Base-by-base conservation (phyloP, 2,888 invertebrate species). In the Ommatoiulus sabulosus region DNA sequence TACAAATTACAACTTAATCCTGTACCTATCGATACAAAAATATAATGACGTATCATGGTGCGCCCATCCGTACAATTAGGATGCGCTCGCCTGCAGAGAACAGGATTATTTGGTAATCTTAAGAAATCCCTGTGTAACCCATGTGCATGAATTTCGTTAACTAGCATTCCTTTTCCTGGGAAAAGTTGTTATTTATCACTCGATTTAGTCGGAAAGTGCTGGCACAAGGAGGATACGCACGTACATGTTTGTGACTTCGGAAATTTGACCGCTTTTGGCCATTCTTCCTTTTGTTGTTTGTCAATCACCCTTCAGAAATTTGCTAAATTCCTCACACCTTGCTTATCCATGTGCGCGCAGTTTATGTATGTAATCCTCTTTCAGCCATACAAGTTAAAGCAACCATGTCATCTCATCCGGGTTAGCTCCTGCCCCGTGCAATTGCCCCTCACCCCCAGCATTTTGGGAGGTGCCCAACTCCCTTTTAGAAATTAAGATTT, bases 241-340 rank as follows among this genome's bases (percentile, higher is more conserved):
- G 72, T 72, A 72, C 6, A 72, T 72, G 72, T 72, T 72, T 72
- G 72, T 10, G 72, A 72, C 72, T 72, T 72, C 10, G 72, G 24
- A 72, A 72, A 72, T 72, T 24, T 72, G 72, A 72, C 72, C 72
- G 72, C 72, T 72, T 72, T 72, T 72, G 72, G 24, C 72, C 72
- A 72, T 72, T 72, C 24, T 72, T 72, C 24, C 72, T 72, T 72
- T 72, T 72, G 72, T 24, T 72, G 72, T 72, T 72, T 72, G 72
- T 72, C 72, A 72, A 72, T 72, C 72, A 72, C 72, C 72, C 72
- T 72, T 72, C 72, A 72, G 72, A 72, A 72, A 72, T 72, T 72
- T 72, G 72, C 24, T 72, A 72, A 72, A 72, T 72, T 72, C 72
- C 72, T 72, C 72, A 72, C 72, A 72, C 72, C 72, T 72, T 72